Evolutionary conservation across 2,888 invertebrate genomes (phyloP).

Genomic region (Kuschelorhynchus macadamiae): DNA sequence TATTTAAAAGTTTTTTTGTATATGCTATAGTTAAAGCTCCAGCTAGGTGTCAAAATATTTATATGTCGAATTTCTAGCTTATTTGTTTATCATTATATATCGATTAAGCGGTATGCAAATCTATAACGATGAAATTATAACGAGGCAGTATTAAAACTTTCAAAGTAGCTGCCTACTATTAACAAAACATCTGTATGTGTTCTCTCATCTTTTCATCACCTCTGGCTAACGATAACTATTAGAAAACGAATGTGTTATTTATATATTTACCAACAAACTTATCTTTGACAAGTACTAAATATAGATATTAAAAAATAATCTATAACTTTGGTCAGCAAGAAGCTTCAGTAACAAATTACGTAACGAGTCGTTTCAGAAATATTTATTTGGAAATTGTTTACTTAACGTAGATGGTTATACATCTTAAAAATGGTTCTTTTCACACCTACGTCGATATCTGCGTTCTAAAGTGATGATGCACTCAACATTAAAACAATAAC

Average conservation of each 20-base stretch:
- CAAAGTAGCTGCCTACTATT: too few relatives aligned
- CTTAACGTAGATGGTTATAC: not conserved
- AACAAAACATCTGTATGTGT: too few relatives aligned
- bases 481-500: not conserved
- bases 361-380: conserved; percentile 30
- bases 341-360: conserved; percentile 32
- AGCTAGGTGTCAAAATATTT: too few relatives aligned
- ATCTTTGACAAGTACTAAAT: conserved; percentile 30
- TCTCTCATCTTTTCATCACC: too few relatives aligned
- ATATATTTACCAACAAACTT: conserved; percentile 35
- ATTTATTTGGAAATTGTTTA: conserved; percentile 32
- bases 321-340: conserved; percentile 28
- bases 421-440: not conserved
- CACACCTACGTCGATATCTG: not conserved
- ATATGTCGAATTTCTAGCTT: too few relatives aligned
- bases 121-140: too few relatives aligned
- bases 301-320: conserved; percentile 34
- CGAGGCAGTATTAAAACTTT: too few relatives aligned
- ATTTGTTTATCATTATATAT: too few relatives aligned
- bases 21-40: too few relatives aligned
- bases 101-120: too few relatives aligned
- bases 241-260: conserved; percentile 16
- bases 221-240: too few relatives aligned
- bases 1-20: too few relatives aligned
- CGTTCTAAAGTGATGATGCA: not conserved